These are phyloP conservation scores for Sebastes kiyomatsui DNA, from an alignment of 2,797 vertebrate genomes.

Conservation along the genomic window DNA sequence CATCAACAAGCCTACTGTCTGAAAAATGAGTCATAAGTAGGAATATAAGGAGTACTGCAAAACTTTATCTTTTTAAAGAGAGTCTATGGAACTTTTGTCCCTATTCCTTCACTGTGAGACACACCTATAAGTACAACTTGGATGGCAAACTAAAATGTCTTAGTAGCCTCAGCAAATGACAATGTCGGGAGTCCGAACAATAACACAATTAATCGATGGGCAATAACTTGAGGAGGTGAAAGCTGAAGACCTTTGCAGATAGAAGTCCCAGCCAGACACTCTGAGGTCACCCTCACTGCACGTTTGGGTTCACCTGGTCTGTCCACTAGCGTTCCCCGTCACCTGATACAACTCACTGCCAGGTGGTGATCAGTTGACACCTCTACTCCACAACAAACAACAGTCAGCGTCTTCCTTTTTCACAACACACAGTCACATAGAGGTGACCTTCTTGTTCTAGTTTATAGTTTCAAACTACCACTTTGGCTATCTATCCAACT, in stretches of 20 bases:
- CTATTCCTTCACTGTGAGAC: neutral
- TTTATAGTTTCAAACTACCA: no score
- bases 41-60: neutral
- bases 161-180: neutral
- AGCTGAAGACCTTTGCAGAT: neutral
- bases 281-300: conserved; percentile 19
- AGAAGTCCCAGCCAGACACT: neutral
- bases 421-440: neutral
- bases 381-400: conserved; percentile 27
- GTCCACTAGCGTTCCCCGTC: neutral
- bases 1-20: conserved; percentile 2
- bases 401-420: neutral
- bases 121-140: neutral
- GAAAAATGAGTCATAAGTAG: neutral
- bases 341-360: conserved; percentile 28
- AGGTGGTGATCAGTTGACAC: conserved; percentile 29
- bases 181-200: neutral
- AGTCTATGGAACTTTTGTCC: no score
- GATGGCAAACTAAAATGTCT: neutral
- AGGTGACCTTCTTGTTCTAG: conserved; percentile 3
- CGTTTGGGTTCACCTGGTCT: conserved; percentile 9
- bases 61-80: neutral
- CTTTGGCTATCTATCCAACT: no score
- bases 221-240: neutral
- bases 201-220: neutral